Evolutionary conservation across 2,888 invertebrate species (phyloP), one percentile per base, ranked within the genome.

Genomic region (Abscondita cerata): DNA sequence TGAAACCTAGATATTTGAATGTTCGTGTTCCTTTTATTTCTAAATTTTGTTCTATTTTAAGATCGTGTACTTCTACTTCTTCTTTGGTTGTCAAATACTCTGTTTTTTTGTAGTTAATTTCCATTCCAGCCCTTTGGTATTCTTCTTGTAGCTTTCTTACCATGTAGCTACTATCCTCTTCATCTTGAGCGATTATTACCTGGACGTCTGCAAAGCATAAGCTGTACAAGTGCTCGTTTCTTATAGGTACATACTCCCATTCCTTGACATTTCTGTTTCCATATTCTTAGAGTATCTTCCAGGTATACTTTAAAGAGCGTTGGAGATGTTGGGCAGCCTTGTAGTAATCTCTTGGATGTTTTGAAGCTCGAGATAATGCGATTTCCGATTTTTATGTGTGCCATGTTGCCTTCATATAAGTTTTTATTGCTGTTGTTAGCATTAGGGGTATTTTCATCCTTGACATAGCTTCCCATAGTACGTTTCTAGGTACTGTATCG

Each of bases 261-360:
- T 18, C 34, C 15, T 52, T 59, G 12, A 9, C 44, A 46, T 31
- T 54, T 54, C 25, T 31, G 15, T 46, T 52, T 59, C 40, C 54
- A 59, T 12, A 11, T 38, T 33, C 9, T 46, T 11, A 54, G 34
- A 1, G 54, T 38, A 3, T 53, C 1, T 47, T 59, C 34, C 2
- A 59, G 16, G 12, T 18, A 59, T 2, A 54, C 13, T 54, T 59
- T 54, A 41, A 59, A 59, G 8, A 59, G 41, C 19, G 59, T 54
- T 19, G 48, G 53, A 38, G 31, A 54, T 1, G 54, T 52, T 4
- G 53, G 33, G 20, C 53, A 59, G 11, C 16, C 38, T 52, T 52
- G 40, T 19, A 52, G 19, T 6, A 52, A 38, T 12, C 52, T 20
- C 13, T 52, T 20, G 2, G 52, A 16, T 2, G 40, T 52, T 36